Conservation (phyloP, 2,888 invertebrate species). For the Hypercompe scribonia region DNA sequence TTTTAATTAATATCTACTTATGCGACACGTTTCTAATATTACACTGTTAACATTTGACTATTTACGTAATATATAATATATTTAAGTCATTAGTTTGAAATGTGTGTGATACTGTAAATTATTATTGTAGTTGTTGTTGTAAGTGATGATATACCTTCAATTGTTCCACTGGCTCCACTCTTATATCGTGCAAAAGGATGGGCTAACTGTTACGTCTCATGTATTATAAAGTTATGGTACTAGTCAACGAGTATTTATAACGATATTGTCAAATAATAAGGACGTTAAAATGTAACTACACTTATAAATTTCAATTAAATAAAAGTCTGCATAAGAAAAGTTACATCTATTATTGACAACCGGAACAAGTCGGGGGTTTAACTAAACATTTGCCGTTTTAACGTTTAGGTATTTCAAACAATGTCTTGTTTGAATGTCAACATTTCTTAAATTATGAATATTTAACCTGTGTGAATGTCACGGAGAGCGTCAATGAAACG, state of each 20-base stretch:
- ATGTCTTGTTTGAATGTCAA: neutral
- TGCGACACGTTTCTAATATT: constrained; percentile 54
- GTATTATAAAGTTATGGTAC: constrained; percentile 69
- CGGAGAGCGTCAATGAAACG: neutral
- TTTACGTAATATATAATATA: constrained; percentile 30
- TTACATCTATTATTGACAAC: constrained; percentile 71
- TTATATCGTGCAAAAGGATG: constrained; percentile 37
- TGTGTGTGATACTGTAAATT: constrained; percentile 57
- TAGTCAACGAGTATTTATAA: constrained; percentile 84
- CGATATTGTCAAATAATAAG: constrained; percentile 73
- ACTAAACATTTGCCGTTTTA: constrained; percentile 11
- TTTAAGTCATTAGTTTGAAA: constrained; percentile 47
- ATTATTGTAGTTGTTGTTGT: constrained; percentile 53
- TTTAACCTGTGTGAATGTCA: neutral
- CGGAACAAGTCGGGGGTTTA: constrained; percentile 22
- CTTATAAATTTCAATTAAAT: constrained; percentile 80
- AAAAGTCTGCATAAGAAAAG: constrained; percentile 77
- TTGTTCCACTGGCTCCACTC: constrained; percentile 42
- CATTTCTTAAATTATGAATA: neutral
- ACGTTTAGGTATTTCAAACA: neutral
- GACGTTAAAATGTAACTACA: constrained; percentile 81
- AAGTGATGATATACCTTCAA: constrained; percentile 36
- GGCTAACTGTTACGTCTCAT: constrained; percentile 53
- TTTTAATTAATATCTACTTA: constrained; percentile 36
- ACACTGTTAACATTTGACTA: constrained; percentile 55